Base-by-base conservation (phyloP, 2,113 vertebrate genomes). In the Gallinago jamesoni region DNA sequence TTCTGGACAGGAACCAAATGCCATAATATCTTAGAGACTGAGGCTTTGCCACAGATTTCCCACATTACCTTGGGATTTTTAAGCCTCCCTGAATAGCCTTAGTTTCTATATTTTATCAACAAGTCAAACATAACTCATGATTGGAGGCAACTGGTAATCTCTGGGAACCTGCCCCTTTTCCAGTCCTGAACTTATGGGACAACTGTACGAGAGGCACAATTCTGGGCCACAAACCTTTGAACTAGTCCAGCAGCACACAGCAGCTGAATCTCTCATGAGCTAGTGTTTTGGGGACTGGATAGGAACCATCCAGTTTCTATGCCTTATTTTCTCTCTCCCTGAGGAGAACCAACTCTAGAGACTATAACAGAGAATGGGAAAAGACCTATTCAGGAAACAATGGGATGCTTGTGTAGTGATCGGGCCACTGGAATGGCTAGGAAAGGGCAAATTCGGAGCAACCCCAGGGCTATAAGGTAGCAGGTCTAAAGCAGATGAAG, bases 381-480 rank as follows among this genome's bases (percentile, higher is more conserved):
- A 78, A 52, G 8, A 7, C 3, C 5, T 30, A 2, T 14, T 59
- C 7, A 39, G 33, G 15, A 76, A n/a, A 14, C 33, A 19, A 7
- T 0, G 1, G 8, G 56, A 41, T 35, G 14, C 23, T 43, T 59
- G 2, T 47, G 19, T 39, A 27, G 8, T 7, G 15, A 60, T n/a
- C 9, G 39, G 5, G 13, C n/a, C 17, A 12, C 23, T 55, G n/a
- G 37, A 45, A n/a, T 39, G 45, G 12, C 16, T 28, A 28, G 24
- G 33, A 80, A 79, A 60, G 16, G 31, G 9, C 22, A 57, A 37
- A 30, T 68, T 25, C 37, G 41, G 25, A 63, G 41, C 10, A 52
- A n/a, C 5, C 2, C 7, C 12, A 37, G 39, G 27, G 12, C 12
- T 73, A 19, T 23, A 73, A 45, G 6, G 16, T 2, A 35, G 5